phyloP scores from a whole-genome alignment of 92 coral and sea anemone species.

The Heliopora coerulea region DNA sequence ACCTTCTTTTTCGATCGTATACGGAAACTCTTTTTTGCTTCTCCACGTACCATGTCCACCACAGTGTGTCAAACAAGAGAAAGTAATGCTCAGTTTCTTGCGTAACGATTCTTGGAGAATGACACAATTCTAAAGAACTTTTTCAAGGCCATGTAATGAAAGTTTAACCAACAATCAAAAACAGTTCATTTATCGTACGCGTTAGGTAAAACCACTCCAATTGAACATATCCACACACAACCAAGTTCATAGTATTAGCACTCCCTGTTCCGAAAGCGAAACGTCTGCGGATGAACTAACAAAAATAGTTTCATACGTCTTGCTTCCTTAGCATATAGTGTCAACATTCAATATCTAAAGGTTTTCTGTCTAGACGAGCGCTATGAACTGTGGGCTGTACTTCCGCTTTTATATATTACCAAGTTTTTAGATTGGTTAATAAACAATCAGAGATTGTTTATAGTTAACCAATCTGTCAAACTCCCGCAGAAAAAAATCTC shows the following conservation, averaged over 20 bases:
- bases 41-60: constrained; percentile 36
- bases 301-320: background rate
- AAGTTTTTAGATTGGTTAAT: no score
- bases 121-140: background rate
- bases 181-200: background rate
- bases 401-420: no score
- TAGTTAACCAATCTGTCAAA: no score
- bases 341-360: background rate
- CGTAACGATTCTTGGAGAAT: background rate
- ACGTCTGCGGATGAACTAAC: background rate
- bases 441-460: no score
- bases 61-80: background rate
- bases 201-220: no score
- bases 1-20: constrained; percentile 26
- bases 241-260: background rate
- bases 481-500: no score
- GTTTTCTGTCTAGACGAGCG: background rate
- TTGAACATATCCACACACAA: background rate
- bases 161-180: no score
- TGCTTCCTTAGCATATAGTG: background rate
- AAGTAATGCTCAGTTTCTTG: background rate
- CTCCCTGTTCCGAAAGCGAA: background rate
- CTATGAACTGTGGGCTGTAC: no score
- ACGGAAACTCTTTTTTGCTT: constrained; percentile 24
- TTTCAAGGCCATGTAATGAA: background rate